Percentiles rank a stretch among this genome's conserved stretches.
phyloP scores from a whole-genome alignment of 2,888 invertebrate species.

The Trichopoda pennipes region DNA sequence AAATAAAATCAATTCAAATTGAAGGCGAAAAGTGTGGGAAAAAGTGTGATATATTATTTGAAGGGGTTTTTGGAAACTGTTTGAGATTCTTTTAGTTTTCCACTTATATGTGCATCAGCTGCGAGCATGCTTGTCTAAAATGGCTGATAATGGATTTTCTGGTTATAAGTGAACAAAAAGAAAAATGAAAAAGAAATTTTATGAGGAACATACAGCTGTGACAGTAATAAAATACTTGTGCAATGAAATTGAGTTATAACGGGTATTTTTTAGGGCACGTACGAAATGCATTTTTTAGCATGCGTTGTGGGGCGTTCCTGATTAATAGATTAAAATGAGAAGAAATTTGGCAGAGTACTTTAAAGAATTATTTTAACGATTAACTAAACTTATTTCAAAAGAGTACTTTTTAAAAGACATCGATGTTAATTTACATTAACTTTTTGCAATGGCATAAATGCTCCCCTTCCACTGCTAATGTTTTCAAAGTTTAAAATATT shows the following conservation, averaged over 20 bases:
- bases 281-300: too few species aligned
- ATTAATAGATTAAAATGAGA: too few species aligned
- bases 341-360: too few species aligned
- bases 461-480: too few species aligned
- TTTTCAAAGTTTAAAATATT: too few species aligned
- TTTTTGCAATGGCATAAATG: too few species aligned
- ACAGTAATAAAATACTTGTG: background rate
- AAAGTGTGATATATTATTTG: constrained; percentile 6
- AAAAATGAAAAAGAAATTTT: background rate
- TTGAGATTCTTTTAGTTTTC: constrained; percentile 1
- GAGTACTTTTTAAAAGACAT: too few species aligned
- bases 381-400: too few species aligned
- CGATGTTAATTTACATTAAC: too few species aligned
- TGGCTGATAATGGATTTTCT: constrained; percentile 28
- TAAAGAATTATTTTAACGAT: too few species aligned
- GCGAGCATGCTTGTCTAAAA: background rate
- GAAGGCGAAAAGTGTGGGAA: background rate
- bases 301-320: too few species aligned
- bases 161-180: background rate
- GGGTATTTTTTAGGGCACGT: background rate
- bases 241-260: background rate
- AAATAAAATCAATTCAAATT: constrained; percentile 40
- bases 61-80: background rate
- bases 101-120: constrained; percentile 20
- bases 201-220: background rate